Evolutionary conservation across 2,888 invertebrate species (phyloP), one percentile per base, ranked within the genome.

Genomic region (Lampropteryx suffumata): DNA sequence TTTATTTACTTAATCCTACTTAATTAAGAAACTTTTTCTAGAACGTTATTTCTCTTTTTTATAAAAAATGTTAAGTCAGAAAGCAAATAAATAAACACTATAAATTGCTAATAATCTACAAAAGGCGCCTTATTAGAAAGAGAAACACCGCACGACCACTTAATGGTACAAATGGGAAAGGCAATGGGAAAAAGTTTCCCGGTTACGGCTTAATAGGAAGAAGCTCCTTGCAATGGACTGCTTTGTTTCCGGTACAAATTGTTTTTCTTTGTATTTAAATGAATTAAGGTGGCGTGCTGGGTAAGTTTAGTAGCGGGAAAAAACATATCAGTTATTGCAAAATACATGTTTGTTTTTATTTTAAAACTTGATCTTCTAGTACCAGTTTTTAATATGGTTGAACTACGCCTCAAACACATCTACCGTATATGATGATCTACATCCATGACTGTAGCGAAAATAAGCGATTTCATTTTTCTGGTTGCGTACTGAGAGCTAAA

Each of bases 181-280:
- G 24, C 47, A 48, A 48, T 35, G 35, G 30, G 30, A 36, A 69
- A 67, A 76, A 75, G 71, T 57, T 74, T 72, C 60, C 58, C 55
- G 47, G 7, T 39, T 40, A 62, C 59, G 64, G 67, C 67, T 67
- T 72, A 73, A 73, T 71, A 69, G 69, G 68, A 73, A 68, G 28
- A 68, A 63, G 55, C 60, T 41, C 34, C 51, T 62, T 50, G 55
- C 59, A 62, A 62, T 67, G 57, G 50, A 54, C 57, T 63, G 64
- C 71, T 72, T 70, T 73, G 70, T 69, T 72, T 70, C 67, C 59
- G 52, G 61, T 64, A 69, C 70, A 70, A 69, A 74, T 71, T 71
- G 65, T 61, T 62, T 65, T 62, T 64, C 52, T 55, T 62, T 63
- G 62, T 59, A 55, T 67, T 64, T 67, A 64, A 72, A 73, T 69